Base-by-base conservation (phyloP, 2,113 vertebrate genomes). In the Bungarus multicinctus region DNA sequence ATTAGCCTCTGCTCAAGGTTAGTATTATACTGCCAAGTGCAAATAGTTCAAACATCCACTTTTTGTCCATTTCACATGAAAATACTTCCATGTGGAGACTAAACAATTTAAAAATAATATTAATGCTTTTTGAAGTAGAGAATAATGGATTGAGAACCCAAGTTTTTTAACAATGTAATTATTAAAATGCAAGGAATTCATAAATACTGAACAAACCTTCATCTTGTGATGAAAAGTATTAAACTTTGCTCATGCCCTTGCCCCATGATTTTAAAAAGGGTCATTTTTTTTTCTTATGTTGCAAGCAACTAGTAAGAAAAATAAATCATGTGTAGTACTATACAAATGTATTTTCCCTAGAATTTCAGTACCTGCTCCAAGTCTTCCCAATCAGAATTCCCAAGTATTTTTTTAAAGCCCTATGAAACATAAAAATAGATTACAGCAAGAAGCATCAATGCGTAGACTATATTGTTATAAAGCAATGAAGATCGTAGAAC, bases 301-400 rank as follows among this genome's bases (percentile, higher is more conserved):
- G 27, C 5, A 18, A 27, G 3, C 53, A 12, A 45, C 11, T 9
- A 50, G 10, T 25, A 39, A 34, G 39, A 54, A 27, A 92, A 88
- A 4, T 52, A 10, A 25, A n/a, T 3, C 50, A 30, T 30, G 23
- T 60, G 52, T 57, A 87, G 18, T 45, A 81, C 20, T 93, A 94
- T 93, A 86, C 7, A 93, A 2, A 88, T 30, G 93, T 88, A 16
- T 94, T 91, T 94, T 55, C 50, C 95, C 95, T 94, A 96, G 50
- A 54, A 95, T 47, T 97, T 54, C 92, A 50, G 95, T 97, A 97
- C 97, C 97, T 97, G 97, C 96, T 97, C 96, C 96, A 97, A 96
- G 96, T 97, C 97, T 94, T 97, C 97, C 96, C 97, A 97, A 96
- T 97, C 97, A 97, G 97, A 97, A 97, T 88, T 96, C 88, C 91